phyloP scores from a whole-genome alignment of 2,797 vertebrate species.

The Sciurus vulgaris region DNA sequence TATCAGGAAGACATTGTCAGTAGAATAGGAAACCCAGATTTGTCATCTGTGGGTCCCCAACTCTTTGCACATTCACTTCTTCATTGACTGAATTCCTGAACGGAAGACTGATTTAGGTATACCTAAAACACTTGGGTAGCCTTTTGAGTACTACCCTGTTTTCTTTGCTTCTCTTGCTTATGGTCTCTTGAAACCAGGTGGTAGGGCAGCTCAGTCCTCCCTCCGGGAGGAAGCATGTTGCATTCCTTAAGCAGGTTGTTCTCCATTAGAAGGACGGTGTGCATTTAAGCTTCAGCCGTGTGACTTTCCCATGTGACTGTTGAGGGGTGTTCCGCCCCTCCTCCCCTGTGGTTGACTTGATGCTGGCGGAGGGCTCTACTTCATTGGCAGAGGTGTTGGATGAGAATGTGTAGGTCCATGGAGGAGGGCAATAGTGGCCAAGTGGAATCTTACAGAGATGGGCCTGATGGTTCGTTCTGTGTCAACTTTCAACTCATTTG shows the following conservation, averaged over 20 bases:
- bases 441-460: conserved; percentile 13
- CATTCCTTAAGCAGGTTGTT: not conserved
- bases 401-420: not conserved
- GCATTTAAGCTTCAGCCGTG: not conserved
- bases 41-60: not conserved
- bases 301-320: not conserved
- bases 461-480: not conserved
- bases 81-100: conserved; percentile 16
- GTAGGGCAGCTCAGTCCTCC: not conserved
- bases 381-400: conserved; percentile 8
- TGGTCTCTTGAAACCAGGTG: not conserved
- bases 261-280: not conserved
- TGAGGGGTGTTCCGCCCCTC: not conserved
- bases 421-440: not conserved
- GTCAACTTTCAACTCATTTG: not conserved
- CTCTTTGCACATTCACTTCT: not conserved
- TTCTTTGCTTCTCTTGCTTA: not conserved
- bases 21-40: not conserved
- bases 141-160: not conserved
- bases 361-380: not conserved
- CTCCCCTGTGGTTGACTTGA: not conserved
- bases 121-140: not conserved
- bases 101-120: not conserved
- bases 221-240: not conserved
- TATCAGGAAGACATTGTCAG: conserved; percentile 17